A percentile compares a stretch with the other conserved stretches of the same genome.
Evolutionary conservation across 2,888 invertebrate species (phyloP).

Genomic region (Trichopria drosophilae): DNA sequence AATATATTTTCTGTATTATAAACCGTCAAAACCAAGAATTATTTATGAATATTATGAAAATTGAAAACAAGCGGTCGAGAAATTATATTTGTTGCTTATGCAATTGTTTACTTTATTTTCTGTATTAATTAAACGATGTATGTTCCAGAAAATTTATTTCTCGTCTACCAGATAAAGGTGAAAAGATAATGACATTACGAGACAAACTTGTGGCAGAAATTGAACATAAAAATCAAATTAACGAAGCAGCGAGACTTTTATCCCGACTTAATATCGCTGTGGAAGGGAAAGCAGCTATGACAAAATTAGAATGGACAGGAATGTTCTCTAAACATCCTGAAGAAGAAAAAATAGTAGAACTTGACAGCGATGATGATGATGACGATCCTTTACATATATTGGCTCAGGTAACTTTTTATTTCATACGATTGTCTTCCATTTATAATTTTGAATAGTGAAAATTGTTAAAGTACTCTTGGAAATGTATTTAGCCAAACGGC

Average conservation of each 20-base stretch:
- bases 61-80: too few relatives aligned
- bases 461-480: not conserved
- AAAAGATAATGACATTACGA: constrained; percentile 61
- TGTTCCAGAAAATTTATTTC: constrained; percentile 59
- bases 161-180: constrained; percentile 66
- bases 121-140: constrained; percentile 5
- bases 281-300: constrained; percentile 60
- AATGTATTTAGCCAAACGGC: too few relatives aligned
- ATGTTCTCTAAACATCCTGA: constrained; percentile 52
- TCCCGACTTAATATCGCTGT: constrained; percentile 60
- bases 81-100: too few relatives aligned
- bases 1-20: too few relatives aligned
- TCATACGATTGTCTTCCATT: not conserved
- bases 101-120: constrained; percentile 3
- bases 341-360: constrained; percentile 57
- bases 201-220: constrained; percentile 61
- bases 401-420: constrained; percentile 59
- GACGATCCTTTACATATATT: constrained; percentile 65
- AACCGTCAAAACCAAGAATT: too few relatives aligned
- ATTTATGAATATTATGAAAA: too few relatives aligned
- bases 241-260: constrained; percentile 61
- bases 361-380: constrained; percentile 66
- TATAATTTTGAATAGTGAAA: not conserved
- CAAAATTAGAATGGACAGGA: constrained; percentile 66
- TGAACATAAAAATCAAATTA: constrained; percentile 60